phyloP scores from a whole-genome alignment of 2,113 vertebrate genomes.

The Forbesichthys agassizii region DNA sequence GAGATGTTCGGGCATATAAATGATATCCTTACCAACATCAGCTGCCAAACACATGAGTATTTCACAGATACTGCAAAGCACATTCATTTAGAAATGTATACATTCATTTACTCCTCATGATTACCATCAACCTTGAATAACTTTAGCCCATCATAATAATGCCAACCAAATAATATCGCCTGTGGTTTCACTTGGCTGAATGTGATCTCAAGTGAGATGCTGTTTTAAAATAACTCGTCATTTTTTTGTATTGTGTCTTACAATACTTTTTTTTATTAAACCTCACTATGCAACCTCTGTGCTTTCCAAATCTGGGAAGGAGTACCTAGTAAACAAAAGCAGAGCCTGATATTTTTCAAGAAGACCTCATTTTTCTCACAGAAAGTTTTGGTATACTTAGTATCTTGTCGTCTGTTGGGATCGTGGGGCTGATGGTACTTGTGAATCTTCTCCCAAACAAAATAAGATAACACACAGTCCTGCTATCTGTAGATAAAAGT shows the following conservation, averaged over 20 bases:
- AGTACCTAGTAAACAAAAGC: conserved; percentile 45
- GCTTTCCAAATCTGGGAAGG: too few species aligned
- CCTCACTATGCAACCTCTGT: too few species aligned
- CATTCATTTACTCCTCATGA: neutral
- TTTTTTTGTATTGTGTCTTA: conserved; percentile 9
- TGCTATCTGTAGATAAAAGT: conserved; percentile 80
- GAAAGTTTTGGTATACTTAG: conserved; percentile 71
- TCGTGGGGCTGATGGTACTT: conserved; percentile 61
- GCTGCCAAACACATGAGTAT: conserved; percentile 1
- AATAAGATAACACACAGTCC: conserved; percentile 79
- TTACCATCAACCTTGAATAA: neutral
- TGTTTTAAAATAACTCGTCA: conserved; percentile 5
- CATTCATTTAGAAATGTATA: neutral
- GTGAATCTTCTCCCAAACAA: conserved; percentile 71
- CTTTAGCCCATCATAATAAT: neutral
- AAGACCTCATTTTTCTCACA: conserved; percentile 71
- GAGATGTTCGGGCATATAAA: too few species aligned
- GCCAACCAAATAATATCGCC: neutral
- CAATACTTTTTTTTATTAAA: neutral
- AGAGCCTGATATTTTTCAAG: conserved; percentile 54
- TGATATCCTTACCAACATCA: neutral
- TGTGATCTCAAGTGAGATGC: conserved; percentile 2
- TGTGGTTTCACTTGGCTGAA: neutral
- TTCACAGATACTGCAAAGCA: too few species aligned
- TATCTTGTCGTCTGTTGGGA: conserved; percentile 74